Conservation (phyloP, 2,113 vertebrate genomes). For the Nettapus auritus region DNA sequence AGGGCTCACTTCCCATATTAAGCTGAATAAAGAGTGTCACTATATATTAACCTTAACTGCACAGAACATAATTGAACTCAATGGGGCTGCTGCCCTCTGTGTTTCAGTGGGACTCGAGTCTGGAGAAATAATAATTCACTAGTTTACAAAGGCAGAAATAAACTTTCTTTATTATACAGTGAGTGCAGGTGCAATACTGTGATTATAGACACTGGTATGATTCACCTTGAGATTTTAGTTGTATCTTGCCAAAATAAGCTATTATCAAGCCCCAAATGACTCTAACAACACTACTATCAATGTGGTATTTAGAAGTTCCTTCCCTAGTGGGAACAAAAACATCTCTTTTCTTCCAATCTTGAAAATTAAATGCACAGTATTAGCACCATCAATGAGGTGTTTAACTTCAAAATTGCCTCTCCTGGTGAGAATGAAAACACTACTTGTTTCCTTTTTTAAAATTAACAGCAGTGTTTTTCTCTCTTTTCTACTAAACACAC, state of each 20-base stretch:
- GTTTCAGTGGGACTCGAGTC: conserved; percentile 22
- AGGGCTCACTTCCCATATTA: neutral
- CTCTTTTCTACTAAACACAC: neutral
- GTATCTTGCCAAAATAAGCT: conserved; percentile 59
- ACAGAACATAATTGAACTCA: conserved; percentile 40
- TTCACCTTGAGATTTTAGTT: conserved; percentile 56
- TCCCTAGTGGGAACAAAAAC: conserved; percentile 64
- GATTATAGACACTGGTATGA: neutral
- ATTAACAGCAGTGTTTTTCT: conserved; percentile 39
- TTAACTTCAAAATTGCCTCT: conserved; percentile 76
- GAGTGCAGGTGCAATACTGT: neutral
- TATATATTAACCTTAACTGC: conserved; percentile 27
- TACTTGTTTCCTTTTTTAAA: conserved; percentile 68
- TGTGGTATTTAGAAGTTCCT: conserved; percentile 68
- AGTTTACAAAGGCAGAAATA: conserved; percentile 55
- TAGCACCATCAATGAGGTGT: conserved; percentile 68
- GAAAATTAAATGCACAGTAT: conserved; percentile 75
- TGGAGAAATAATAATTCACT: conserved; percentile 54
- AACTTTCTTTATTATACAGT: conserved; percentile 10
- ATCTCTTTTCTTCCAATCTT: conserved; percentile 63
- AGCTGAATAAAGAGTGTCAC: conserved; percentile 13
- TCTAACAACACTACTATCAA: conserved; percentile 43
- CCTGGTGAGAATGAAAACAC: conserved; percentile 71
- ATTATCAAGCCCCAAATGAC: conserved; percentile 56
- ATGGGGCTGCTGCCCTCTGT: conserved; percentile 8